Base-by-base conservation (phyloP, 2,888 invertebrate genomes). In the Orgyia antiqua region DNA sequence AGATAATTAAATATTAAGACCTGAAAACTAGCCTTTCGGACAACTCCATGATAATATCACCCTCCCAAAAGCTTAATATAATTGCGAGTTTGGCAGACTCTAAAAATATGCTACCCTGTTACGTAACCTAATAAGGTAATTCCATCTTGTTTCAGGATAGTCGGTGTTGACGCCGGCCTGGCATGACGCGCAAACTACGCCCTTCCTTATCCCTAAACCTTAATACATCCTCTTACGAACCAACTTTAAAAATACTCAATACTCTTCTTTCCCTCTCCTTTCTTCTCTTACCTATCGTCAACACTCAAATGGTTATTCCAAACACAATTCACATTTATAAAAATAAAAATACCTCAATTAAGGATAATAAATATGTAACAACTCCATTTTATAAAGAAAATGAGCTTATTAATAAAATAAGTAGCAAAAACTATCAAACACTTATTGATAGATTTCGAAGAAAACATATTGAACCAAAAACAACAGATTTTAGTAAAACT, bases 101-200 rank as follows among this genome's bases (percentile, higher is more conserved):
- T n/a, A n/a, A n/a, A n/a, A n/a, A n/a, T n/a, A n/a, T n/a, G n/a
- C n/a, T n/a, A n/a, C n/a, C n/a, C n/a, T n/a, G n/a, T n/a, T n/a
- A n/a, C n/a, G n/a, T n/a, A n/a, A n/a, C n/a, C n/a, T n/a, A n/a
- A n/a, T n/a, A n/a, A n/a, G n/a, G n/a, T n/a, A n/a, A 19, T 27
- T 1, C n/a, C 9, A 10, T 13, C 7, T 38, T 53, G 42, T 43
- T 47, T 65, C 75, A 76, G 77, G 60, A 50, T 58, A 66, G 72
- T 70, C 68, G 65, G 68, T 63, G 60, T 39, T 65, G 49, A 63
- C 51, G 75, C 68, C 69, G 68, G 65, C 77, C 68, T 78, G 84
- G 82, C 66, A 84, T 84, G 84, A 78, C 73, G 80, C 73, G 67
- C 56, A 60, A 59, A 61, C 62, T 58, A 59, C 65, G 56, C 48